Base-by-base conservation (phyloP, 2,113 vertebrate genomes). In the Austrofundulus limnaeus region DNA sequence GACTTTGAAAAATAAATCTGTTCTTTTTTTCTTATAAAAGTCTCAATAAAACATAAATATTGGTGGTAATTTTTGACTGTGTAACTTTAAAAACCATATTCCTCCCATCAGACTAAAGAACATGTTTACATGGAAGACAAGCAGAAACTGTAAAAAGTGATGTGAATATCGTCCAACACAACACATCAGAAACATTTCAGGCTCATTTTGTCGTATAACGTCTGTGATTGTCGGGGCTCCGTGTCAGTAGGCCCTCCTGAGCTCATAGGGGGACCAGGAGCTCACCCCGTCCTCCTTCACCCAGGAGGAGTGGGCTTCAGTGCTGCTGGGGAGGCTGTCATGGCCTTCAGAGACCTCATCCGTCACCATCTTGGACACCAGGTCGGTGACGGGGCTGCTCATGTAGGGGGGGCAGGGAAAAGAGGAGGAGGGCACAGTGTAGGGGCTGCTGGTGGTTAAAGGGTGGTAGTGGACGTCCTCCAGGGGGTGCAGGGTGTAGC, bases 381-480 rank as follows among this genome's bases (percentile, higher is more conserved):
- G 82, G 46, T 98, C 95, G 0, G 28, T 92, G 63, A 92, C 65
- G 53, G 90, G 43, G 49, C 76, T 62, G 5, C 93, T 85, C 92
- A 92, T 66, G 51, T 97, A 91, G 0, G 96, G 89, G 0, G 94
- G 86, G 41, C 94, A 76, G 42, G 92, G 14, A 70, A 94, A 96
- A 11, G 92, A 70, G 0, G 93, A 69, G 11, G 85, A 65, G 11
- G 88, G 46, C 17, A 46, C 11, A 2, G 71, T 11, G 20, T 93
- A 96, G 60, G 92, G 82, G 5, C 92, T 62, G 3, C 89, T 68
- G 0, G 59, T 58, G 72, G 80, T 80, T 14, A 90, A 3, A 0
- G 92, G 37, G 61, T 92, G 58, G 73, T 92, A 96, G 72, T 95
- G 94, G 16, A 81, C 82, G 0, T 98, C 97, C 50, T 98, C 96